Percentiles rank a stretch among this genome's conserved stretches.
These are phyloP conservation scores for Chrysochloris asiatica DNA, from an alignment of 2,113 vertebrate genomes.

Conservation along the genomic window DNA sequence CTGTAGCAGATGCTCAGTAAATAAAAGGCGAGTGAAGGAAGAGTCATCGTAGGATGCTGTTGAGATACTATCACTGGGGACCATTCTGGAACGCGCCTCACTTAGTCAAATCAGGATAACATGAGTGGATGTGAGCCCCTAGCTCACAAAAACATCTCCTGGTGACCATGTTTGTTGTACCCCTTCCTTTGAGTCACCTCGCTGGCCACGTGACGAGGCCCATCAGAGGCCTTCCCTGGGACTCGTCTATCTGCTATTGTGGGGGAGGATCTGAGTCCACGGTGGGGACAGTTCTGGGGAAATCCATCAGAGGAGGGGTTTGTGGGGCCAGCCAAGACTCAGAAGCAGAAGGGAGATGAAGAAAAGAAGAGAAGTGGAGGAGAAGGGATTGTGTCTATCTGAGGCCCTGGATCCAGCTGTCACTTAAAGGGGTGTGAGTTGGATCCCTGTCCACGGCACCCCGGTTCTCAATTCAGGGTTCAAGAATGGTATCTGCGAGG, in stretches of 20 bases:
- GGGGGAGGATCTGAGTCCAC: not conserved
- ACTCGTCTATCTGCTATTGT: not conserved
- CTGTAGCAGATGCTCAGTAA: not conserved
- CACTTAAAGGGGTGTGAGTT: not conserved
- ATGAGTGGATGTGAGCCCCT: not conserved
- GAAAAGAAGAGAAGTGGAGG: not conserved
- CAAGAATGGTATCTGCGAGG: no score
- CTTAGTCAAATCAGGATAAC: not conserved
- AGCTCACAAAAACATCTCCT: not conserved
- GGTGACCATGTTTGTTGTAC: not conserved
- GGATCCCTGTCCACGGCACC: not conserved
- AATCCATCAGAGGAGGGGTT: not conserved
- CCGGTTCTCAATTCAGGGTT: not conserved
- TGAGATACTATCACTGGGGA: no score
- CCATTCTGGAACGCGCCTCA: not conserved
- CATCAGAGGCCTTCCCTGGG: not conserved
- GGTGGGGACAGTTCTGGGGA: not conserved
- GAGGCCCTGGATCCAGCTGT: not conserved
- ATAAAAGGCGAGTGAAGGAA: not conserved
- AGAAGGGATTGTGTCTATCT: not conserved
- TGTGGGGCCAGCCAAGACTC: not conserved
- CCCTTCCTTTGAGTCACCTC: not conserved
- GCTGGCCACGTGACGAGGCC: not conserved
- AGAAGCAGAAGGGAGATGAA: not conserved
- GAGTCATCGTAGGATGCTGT: not conserved